Evolutionary conservation across 2,888 invertebrate species (phyloP), one percentile per base, ranked within the genome.

Genomic region (Agonopterix alstromeriana): DNA sequence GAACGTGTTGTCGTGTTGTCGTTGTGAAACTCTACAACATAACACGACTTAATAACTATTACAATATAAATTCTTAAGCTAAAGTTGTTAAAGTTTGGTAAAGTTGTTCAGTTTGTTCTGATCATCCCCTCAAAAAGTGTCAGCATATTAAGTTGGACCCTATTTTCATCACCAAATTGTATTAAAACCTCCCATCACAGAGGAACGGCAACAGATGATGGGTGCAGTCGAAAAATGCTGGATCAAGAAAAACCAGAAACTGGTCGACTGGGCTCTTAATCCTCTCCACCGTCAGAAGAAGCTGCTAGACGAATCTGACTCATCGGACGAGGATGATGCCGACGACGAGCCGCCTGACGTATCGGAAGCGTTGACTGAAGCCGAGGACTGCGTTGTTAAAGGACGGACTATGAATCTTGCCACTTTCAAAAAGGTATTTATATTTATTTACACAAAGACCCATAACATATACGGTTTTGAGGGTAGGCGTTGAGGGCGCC

Each of bases 191-290:
- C 8, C 10, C 9, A n/a, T 17, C 2, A 12, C 80, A 91, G 95
- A 89, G 47, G 97, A 97, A 72, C 90, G 96, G 4, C 92, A 92
- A 49, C 93, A 93, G 55, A 84, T 95, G 0, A 91, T 94, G 50
- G 90, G 91, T 11, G 91, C 92, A 0, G 95, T 97, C 0, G 95
- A 96, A 62, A 87, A 90, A 0, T 92, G 93, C 53, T 96, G 96
- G 95, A 89, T 89, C 0, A 92, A 90, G 57, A 90, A 92, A 3
- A 91, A 94, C 67, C 77, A 77, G 36, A 67, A 65, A n/a, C 65
- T 78, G 61, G 40, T 76, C 0, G 56, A 63, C 1, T 70, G 82
- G 0, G 79, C 84, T 0, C n/a, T 51, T n/a, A 70, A 77, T 36
- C 86, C 87, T 0, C 51, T 83, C 8, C 73, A 75, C 36, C 56